Conservation (phyloP, 2,888 invertebrate species). For the Carpatolechia fugitivella region DNA sequence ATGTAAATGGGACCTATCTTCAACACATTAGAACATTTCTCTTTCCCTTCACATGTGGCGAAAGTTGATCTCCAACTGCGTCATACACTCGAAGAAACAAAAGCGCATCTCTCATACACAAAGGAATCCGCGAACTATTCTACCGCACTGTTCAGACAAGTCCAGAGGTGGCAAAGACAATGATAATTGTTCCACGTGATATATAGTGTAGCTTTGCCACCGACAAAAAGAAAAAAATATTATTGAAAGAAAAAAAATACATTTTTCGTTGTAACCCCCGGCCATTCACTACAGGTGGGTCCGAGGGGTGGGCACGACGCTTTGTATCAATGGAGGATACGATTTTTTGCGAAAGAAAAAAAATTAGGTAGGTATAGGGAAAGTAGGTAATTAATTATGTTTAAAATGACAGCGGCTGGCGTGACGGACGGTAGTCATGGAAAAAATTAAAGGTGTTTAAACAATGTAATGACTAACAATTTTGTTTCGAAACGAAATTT, state of each 20-base stretch:
- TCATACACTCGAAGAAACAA: conserved; percentile 34
- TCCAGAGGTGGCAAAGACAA: conserved; percentile 75
- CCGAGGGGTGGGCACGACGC: conserved; percentile 71
- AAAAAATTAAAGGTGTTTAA: neutral
- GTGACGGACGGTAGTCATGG: conserved; percentile 30
- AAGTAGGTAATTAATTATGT: conserved; percentile 61
- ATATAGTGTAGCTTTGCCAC: conserved; percentile 77
- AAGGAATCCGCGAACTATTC: conserved; percentile 42
- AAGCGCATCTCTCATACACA: conserved; percentile 37
- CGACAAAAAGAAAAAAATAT: conserved; percentile 67
- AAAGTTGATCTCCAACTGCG: conserved; percentile 1
- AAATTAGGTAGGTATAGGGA: conserved; percentile 47
- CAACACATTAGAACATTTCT: too few species aligned
- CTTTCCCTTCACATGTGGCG: conserved; percentile 1
- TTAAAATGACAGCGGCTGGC: conserved; percentile 37
- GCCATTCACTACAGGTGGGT: conserved; percentile 76
- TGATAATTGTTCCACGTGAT: conserved; percentile 78
- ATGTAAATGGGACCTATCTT: too few species aligned
- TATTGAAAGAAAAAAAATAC: conserved; percentile 36
- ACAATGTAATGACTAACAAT: neutral
- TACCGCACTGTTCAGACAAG: conserved; percentile 42
- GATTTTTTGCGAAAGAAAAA: conserved; percentile 56
- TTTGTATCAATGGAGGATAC: conserved; percentile 70
- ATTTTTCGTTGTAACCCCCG: conserved; percentile 69
- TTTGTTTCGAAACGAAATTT: too few species aligned